These are phyloP conservation scores for Lingula anatina DNA, from an alignment of 2,888 invertebrate genomes.

Conservation along the genomic window DNA sequence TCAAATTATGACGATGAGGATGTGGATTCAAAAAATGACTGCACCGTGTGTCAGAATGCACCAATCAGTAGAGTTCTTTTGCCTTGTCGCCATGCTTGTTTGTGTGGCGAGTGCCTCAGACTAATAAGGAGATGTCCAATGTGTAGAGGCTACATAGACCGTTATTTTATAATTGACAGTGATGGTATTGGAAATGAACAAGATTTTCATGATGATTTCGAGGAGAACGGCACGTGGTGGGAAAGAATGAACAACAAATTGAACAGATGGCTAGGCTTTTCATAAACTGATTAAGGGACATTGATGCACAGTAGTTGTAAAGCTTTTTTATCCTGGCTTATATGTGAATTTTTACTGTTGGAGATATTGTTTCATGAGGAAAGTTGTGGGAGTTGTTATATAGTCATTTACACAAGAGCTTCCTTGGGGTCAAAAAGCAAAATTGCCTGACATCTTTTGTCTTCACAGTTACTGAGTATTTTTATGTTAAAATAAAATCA, in stretches of 20 bases:
- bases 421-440: conserved; percentile 5
- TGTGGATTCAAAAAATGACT: conserved; percentile 49
- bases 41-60: conserved; percentile 78
- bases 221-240: conserved; percentile 11
- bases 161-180: conserved; percentile 61
- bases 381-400: neutral
- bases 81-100: conserved; percentile 81
- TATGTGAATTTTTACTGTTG: neutral
- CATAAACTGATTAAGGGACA: too few species aligned
- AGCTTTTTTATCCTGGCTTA: neutral
- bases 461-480: neutral
- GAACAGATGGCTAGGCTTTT: conserved; percentile 24
- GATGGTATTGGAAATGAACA: neutral
- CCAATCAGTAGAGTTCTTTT: conserved; percentile 73
- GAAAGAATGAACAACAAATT: conserved; percentile 19
- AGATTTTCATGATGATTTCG: neutral
- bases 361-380: neutral
- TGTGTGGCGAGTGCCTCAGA: conserved; percentile 74
- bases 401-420: neutral
- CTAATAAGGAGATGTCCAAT: conserved; percentile 81
- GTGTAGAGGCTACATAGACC: conserved; percentile 76
- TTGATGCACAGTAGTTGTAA: too few species aligned
- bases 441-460: conserved; percentile 6
- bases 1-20: neutral
- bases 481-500: too few species aligned